Conservation (phyloP, 2,113 vertebrate genomes). For the Agapornis roseicollis region DNA sequence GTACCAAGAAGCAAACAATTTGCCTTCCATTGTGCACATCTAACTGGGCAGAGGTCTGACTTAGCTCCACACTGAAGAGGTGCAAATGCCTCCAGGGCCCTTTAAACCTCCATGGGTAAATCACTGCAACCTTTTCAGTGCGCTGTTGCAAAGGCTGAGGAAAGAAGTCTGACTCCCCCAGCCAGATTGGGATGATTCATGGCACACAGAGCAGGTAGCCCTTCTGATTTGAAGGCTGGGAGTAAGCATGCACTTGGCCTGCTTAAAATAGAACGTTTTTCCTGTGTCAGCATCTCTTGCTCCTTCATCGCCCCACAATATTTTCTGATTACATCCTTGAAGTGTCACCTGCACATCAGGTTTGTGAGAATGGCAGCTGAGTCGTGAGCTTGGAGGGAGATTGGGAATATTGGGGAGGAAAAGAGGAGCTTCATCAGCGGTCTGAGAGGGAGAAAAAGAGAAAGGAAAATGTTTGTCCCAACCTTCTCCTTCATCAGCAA, state of each 20-base stretch:
- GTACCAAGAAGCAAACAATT: background rate
- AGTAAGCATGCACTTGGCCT: background rate
- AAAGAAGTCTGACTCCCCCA: background rate
- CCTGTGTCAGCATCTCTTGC: background rate
- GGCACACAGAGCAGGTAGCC: background rate
- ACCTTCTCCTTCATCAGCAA: background rate
- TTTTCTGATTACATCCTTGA: slow-evolving; percentile 27
- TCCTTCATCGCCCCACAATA: background rate
- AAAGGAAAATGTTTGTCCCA: background rate
- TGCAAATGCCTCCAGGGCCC: background rate
- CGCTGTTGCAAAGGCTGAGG: background rate
- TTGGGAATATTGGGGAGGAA: background rate
- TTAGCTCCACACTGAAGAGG: background rate
- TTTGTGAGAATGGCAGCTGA: background rate
- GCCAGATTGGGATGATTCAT: background rate
- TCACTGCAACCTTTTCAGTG: background rate
- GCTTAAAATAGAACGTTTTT: slow-evolving; percentile 13
- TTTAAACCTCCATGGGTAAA: background rate
- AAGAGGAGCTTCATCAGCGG: background rate
- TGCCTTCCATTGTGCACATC: background rate
- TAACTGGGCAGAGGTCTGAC: background rate
- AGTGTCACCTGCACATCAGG: background rate
- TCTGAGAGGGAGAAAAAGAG: background rate
- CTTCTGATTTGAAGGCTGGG: background rate
- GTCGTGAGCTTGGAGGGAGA: background rate